Evolutionary conservation across 2,113 vertebrate species (phyloP), one percentile per base, ranked within the genome.

Genomic region (Mormyrus iriodes): DNA sequence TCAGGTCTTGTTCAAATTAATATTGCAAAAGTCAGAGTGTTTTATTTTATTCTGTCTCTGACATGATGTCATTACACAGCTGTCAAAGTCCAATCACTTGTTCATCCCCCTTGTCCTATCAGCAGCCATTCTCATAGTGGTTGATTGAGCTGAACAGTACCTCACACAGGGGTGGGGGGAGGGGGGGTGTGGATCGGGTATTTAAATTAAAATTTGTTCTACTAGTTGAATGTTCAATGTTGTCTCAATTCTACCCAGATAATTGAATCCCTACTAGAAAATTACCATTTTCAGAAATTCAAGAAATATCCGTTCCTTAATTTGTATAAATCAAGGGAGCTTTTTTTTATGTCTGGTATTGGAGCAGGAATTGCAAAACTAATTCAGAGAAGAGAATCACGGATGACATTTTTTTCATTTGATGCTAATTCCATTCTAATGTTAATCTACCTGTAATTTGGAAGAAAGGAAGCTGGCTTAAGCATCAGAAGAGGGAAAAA

Each of bases 61-160:
- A 55, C 52, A 39, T 79, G 21, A 84, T 90, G 85, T 88, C 79
- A 89, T 91, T 89, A 90, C 31, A 4, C 61, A 35, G 13, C 58
- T 89, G 17, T 88, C 88, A 88, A 89, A 91, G 90, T 91, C 83
- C n/a, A 58, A 90, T 88, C 87, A 85, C 79, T 90, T 17, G 4
- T n/a, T 90, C 49, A 61, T 69, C 44, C 49, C 51, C 15, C 51
- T 85, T 86, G 88, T 76, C 90, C 88, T 88, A 82, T 86, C 87
- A 90, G 90, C 87, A 91, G 88, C 27, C 87, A 89, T 91, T 91
- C 84, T 90, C 90, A 92, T 93, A 90, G 91, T 90, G 92, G 92
- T 91, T 90, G 12, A 85, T 46, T 19, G 15, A 51, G 85, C 61
- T 55, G 46, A 91, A 88, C 46, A 51, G 82, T 85, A 69, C 73